Percentiles rank a stretch among this genome's conserved stretches.
These are phyloP conservation scores for Sigmodon hispidus DNA, from an alignment of 2,113 vertebrate genomes.

Conservation along the genomic window DNA sequence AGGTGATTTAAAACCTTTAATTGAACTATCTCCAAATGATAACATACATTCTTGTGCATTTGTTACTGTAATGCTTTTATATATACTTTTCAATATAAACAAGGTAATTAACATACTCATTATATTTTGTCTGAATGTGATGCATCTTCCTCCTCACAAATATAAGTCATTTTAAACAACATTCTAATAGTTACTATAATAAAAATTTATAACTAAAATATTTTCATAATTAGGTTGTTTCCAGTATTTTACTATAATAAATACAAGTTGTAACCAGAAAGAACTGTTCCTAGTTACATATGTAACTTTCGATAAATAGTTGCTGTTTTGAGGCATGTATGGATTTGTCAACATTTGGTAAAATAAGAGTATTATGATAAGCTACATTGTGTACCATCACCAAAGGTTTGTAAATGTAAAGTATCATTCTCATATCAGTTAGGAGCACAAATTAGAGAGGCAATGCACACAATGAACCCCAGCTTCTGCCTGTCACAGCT, in stretches of 20 bases:
- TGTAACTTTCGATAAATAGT: not conserved
- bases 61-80: not conserved
- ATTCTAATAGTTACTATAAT: not conserved
- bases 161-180: constrained; percentile 5
- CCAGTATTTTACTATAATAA: not conserved
- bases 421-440: not conserved
- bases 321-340: not conserved
- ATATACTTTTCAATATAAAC: not conserved
- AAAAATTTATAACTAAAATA: not conserved
- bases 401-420: not conserved
- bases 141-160: not conserved
- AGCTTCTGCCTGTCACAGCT: not conserved
- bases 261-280: constrained; percentile 1
- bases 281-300: not conserved
- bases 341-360: not conserved
- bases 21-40: not conserved
- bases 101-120: not conserved
- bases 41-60: not conserved
- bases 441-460: not conserved
- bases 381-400: not conserved
- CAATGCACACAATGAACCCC: not conserved
- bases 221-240: constrained; percentile 31
- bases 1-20: not conserved
- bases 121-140: not conserved
- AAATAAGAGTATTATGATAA: not conserved